Evolutionary conservation across 2,113 vertebrate species (phyloP).

Genomic region (Lophochroa leadbeateri): DNA sequence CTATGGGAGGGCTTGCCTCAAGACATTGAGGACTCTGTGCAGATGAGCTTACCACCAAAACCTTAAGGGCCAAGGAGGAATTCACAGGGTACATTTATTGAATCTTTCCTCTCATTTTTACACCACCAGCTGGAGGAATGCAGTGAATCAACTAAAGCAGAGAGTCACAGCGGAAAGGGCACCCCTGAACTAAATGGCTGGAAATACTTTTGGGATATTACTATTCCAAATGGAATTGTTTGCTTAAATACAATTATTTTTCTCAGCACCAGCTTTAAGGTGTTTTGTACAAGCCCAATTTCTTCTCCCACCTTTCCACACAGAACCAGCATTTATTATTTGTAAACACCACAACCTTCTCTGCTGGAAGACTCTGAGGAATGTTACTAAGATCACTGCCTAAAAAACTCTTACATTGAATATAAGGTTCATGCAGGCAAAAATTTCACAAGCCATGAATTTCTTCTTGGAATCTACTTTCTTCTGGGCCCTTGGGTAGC

Average conservation of each 20-base stretch:
- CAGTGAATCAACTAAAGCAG: neutral
- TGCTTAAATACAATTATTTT: neutral
- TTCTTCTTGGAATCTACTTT: neutral
- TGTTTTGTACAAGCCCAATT: neutral
- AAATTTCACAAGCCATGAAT: neutral
- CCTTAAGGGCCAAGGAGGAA: neutral
- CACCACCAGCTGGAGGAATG: neutral
- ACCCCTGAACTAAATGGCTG: neutral
- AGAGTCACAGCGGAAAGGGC: neutral
- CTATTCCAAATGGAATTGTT: neutral
- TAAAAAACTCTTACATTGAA: neutral
- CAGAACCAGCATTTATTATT: neutral
- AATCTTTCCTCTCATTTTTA: slow-evolving; percentile 1
- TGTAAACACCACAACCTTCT: neutral
- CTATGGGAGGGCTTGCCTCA: slow-evolving; percentile 5
- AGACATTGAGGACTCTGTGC: slow-evolving; percentile 1
- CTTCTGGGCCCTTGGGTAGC: neutral
- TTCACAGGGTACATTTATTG: neutral
- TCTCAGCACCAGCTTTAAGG: neutral
- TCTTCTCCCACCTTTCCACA: neutral
- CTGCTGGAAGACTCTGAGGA: neutral
- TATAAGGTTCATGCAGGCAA: neutral
- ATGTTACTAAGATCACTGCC: neutral
- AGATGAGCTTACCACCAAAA: neutral
- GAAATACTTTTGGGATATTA: neutral